Evolutionary conservation across 1,140 invertebrate species (phyloP), one percentile per base, ranked within the genome.

Genomic region (Drosophila serrata): DNA sequence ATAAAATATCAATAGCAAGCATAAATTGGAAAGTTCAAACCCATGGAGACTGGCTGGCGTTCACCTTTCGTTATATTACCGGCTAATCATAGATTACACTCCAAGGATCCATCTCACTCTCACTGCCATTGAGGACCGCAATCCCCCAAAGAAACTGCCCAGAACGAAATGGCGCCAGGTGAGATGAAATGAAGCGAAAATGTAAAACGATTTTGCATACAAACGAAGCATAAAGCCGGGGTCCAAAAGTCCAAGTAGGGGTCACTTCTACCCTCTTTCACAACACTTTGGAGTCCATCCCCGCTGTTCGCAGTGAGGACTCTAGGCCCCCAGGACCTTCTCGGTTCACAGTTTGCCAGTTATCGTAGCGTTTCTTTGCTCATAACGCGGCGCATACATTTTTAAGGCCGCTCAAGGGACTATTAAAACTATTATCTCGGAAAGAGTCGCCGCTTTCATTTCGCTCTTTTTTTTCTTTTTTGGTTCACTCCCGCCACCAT

Each of bases 401-500:
- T 80, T 80, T 75, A 74, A 82, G 76, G 75, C 76, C 69, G 62
- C 80, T 77, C 80, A 64, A 43, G 75, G 76, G 80, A 82, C 80
- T 82, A 82, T 82, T 82, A 82, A 82, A 82, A 82, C 80, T 82
- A 79, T 82, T 82, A 82, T 82, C 80, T 79, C 19, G 59, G n/a
- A 53, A 45, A 49, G 49, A 72, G 69, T 74, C 75, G 42, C 37
- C 29, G 53, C 35, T 60, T 63, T 42, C 35, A 17, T 22, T 31
- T 39, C 12, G 27, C 27, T 15, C 17, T 11, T 15, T 29, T 29
- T 63, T 19, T 29, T 29, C 56, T 19, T 37, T 31, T 39, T 39
- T 19, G 46, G 31, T 35, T 22, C 49, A 22, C 12, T 40, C 12
- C 29, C 46, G 29, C 31, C 31, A 58, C 43, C 64, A 59, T 64